Base-by-base conservation (phyloP, 2,113 vertebrate genomes). In the Gavia stellata region DNA sequence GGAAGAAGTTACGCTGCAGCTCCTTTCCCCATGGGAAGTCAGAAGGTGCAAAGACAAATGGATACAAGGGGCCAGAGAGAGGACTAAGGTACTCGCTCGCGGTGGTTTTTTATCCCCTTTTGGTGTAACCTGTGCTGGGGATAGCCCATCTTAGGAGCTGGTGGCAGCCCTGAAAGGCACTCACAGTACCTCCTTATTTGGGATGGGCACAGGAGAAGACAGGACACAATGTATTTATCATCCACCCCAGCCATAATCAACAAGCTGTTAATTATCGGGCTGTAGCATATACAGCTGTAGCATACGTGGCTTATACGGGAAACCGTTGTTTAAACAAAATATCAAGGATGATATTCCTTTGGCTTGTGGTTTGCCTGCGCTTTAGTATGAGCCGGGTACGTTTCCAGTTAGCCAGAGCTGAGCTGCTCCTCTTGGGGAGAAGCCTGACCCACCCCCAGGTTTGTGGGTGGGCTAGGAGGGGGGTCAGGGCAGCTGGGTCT, bases 61-160 rank as follows among this genome's bases (percentile, higher is more conserved):
- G 80, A 67, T 19, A 24, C 26, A 81, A 74, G 28, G 58, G 78
- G 40, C 15, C 59, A 49, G 34, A 58, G 52, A 81, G 14, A 14
- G 25, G 45, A 71, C 26, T 18, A 25, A 55, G 50, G 40, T 24
- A 50, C 8, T 85, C 0, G 0, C 25, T 63, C 8, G 3, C 3
- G 6, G 21, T 53, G n/a, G 17, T 0, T 66, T 55, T 50, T 80
- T 42, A 45, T 34, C 21, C 47, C 34, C 25, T 81, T 70, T 36
- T 3, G 8, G 3, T 17, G 17, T 40, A 63, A 63, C n/a, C 44
- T 59, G 29, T n/a, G 42, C 56, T 40, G 40, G 65, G 34, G 31
- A 58, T 4, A 45, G 40, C 53, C 34, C 67, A 36, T 11, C 8
- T 17, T 50, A 65, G 80, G 70, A 85, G 38, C 36, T 70, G 40